Conservation (phyloP, 1,140 invertebrate genomes). For the Solen grandis region DNA sequence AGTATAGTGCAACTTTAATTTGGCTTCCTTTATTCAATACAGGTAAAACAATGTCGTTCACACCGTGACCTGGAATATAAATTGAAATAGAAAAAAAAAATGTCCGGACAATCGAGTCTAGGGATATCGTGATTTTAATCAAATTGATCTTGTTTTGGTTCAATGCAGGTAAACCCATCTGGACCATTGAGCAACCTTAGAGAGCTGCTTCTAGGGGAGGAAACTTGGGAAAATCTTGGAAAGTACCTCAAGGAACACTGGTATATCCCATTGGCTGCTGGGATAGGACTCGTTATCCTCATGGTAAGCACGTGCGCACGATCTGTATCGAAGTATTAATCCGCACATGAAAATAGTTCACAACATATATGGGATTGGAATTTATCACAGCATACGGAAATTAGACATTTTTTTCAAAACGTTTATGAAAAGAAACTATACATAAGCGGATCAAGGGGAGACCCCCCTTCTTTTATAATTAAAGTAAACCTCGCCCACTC, state of each 20-base stretch:
- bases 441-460: too few relatives aligned
- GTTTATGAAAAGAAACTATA: too few relatives aligned
- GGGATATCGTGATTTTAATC: too few relatives aligned
- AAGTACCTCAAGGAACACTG: constrained; percentile 90
- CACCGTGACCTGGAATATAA: neutral
- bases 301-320: too few relatives aligned
- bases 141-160: neutral
- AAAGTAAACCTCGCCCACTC: too few relatives aligned
- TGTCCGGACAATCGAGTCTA: neutral
- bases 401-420: too few relatives aligned
- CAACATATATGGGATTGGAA: too few relatives aligned
- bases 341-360: too few relatives aligned
- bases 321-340: too few relatives aligned
- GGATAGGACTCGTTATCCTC: constrained; percentile 87
- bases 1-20: neutral
- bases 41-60: neutral
- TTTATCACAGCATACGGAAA: too few relatives aligned
- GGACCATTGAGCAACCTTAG: constrained; percentile 97
- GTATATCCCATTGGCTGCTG: constrained; percentile 90
- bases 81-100: neutral
- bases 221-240: constrained; percentile 91
- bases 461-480: too few relatives aligned
- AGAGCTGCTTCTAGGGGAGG: constrained; percentile 95
- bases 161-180: constrained; percentile 90
- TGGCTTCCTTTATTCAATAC: neutral